These are phyloP conservation scores for Dicranocentrus wangi DNA, from an alignment of 2,888 invertebrate species.

Conservation along the genomic window DNA sequence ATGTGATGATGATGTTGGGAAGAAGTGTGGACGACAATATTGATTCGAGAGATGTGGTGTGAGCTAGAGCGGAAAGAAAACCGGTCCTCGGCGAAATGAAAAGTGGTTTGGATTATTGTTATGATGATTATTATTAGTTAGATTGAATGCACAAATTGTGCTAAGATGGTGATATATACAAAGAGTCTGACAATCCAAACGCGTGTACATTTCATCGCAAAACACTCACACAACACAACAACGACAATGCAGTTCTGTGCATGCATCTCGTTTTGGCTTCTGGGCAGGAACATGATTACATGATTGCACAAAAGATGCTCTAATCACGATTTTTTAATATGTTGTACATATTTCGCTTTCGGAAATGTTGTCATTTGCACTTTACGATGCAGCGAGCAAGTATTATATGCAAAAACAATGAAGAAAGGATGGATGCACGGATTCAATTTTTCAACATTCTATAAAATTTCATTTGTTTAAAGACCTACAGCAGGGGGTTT, in stretches of 20 bases:
- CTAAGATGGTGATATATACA: background rate
- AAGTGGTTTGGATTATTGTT: conserved; percentile 48
- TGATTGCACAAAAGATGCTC: conserved; percentile 43
- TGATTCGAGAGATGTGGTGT: conserved; percentile 6
- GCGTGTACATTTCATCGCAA: too few species aligned
- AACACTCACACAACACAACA: too few species aligned
- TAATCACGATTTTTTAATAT: conserved; percentile 37
- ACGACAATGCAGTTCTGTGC: background rate
- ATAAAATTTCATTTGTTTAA: too few species aligned
- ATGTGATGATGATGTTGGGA: too few species aligned
- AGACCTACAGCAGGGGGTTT: too few species aligned
- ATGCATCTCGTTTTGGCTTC: background rate
- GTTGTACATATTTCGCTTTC: conserved; percentile 13
- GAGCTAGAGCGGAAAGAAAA: conserved; percentile 26
- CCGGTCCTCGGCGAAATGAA: conserved; percentile 62
- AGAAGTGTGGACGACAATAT: conserved; percentile 21
- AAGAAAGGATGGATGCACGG: too few species aligned
- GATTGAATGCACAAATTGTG: conserved; percentile 54
- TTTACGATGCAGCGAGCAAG: background rate
- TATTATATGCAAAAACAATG: too few species aligned
- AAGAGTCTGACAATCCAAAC: too few species aligned
- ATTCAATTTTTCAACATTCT: too few species aligned
- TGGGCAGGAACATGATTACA: conserved; percentile 14
- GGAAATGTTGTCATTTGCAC: background rate
- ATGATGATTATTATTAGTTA: conserved; percentile 29